Conservation (phyloP, 2,888 invertebrate species). For the Eilema depressum region DNA sequence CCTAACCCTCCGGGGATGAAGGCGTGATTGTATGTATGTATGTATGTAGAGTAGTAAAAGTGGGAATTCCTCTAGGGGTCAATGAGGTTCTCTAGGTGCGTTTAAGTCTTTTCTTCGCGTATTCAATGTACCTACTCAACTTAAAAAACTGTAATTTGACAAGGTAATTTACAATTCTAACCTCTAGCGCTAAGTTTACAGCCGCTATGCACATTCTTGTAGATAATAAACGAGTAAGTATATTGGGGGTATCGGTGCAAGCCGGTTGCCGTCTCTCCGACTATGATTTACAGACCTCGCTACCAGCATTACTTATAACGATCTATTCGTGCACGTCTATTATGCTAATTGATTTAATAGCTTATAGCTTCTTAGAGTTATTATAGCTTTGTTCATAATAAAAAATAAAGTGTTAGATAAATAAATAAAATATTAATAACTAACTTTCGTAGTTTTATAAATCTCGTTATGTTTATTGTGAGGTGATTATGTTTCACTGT, state of each 20-base stretch:
- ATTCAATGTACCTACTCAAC: background rate
- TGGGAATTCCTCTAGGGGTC: background rate
- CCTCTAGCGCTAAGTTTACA: constrained; percentile 3
- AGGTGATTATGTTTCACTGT: constrained; percentile 1
- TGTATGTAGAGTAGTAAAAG: too few species aligned
- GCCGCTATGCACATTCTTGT: constrained; percentile 23
- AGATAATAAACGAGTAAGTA: constrained; percentile 22
- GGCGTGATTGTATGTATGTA: too few species aligned
- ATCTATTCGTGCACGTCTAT: constrained; percentile 18
- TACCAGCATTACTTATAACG: constrained; percentile 24
- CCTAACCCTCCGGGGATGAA: too few species aligned
- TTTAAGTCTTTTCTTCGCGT: too few species aligned
- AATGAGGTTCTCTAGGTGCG: too few species aligned
- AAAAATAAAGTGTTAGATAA: background rate
- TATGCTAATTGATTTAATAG: constrained; percentile 27
- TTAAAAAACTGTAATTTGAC: background rate
- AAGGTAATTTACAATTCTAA: background rate
- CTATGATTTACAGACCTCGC: constrained; percentile 31
- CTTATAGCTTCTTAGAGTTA: constrained; percentile 6
- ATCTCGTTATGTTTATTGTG: background rate
- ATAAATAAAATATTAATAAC: constrained; percentile 5
- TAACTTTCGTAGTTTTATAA: background rate
- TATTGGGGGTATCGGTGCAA: constrained; percentile 22
- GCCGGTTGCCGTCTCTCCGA: constrained; percentile 9
- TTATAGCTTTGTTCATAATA: background rate